Evolutionary conservation across 2,113 vertebrate species (phyloP).

Genomic region (Prunella himalayana): DNA sequence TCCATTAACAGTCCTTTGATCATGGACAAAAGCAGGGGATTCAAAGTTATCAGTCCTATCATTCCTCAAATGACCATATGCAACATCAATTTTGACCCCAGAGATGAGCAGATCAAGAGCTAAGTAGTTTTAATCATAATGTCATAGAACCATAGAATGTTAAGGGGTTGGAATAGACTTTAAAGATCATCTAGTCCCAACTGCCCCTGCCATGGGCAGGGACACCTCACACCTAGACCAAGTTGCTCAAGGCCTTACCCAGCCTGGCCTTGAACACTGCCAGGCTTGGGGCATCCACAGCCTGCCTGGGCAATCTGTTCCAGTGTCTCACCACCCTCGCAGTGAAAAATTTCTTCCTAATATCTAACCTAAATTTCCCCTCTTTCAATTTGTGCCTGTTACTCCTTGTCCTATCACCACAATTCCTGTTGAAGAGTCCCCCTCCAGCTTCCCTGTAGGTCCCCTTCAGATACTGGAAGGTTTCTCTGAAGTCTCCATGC

Average conservation of each 20-base stretch:
- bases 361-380: not conserved
- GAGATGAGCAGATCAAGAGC: not conserved
- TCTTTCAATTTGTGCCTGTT: not conserved
- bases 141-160: not conserved
- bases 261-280: not conserved
- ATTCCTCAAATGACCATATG: not conserved
- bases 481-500: not conserved
- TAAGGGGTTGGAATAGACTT: not conserved
- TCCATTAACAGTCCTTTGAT: not conserved
- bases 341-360: not conserved
- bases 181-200: not conserved
- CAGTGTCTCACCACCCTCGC: not conserved
- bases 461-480: too few relatives aligned
- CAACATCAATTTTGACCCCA: not conserved
- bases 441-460: not conserved
- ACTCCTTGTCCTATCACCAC: not conserved
- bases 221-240: not conserved
- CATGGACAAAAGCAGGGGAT: rapidly evolving
- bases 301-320: not conserved
- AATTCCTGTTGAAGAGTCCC: not conserved
- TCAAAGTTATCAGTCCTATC: not conserved
- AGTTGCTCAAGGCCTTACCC: not conserved
- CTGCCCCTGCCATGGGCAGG: rapidly evolving
- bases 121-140: not conserved
- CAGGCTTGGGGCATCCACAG: too few relatives aligned